A percentile compares a stretch with the other conserved stretches of the same genome.
Conservation (phyloP, 2,113 vertebrate genomes). For the Artemisiospiza belli region DNA sequence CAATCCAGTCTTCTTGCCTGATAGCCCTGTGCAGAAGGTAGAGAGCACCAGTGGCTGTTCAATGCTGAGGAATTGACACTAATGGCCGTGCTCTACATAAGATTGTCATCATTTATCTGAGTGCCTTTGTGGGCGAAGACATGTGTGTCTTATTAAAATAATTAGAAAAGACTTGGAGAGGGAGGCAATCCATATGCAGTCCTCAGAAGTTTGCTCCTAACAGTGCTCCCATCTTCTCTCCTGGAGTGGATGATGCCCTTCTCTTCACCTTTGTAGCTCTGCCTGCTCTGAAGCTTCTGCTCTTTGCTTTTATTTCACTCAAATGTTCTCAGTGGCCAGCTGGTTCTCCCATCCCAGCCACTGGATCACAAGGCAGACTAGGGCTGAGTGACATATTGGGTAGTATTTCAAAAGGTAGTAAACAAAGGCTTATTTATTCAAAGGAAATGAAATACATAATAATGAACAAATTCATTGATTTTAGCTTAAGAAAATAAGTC, state of each 20-base stretch:
- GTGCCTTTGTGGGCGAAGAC: background rate
- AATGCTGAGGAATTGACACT: background rate
- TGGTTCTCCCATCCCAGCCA: background rate
- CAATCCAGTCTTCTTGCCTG: background rate
- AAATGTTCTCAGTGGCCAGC: background rate
- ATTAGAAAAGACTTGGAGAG: background rate
- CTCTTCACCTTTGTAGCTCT: background rate
- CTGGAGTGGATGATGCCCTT: background rate
- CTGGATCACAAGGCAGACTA: background rate
- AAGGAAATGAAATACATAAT: constrained; percentile 40
- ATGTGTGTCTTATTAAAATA: background rate
- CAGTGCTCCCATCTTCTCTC: background rate
- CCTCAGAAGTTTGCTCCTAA: background rate
- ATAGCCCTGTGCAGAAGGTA: background rate
- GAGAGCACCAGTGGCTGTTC: background rate
- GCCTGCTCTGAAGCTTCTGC: background rate
- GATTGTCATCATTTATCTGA: background rate
- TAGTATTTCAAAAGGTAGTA: background rate
- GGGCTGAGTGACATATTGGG: background rate
- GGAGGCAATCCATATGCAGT: background rate
- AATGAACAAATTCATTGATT: constrained; percentile 1
- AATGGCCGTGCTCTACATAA: background rate
- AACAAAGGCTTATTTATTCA: constrained; percentile 22
- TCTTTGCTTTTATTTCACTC: background rate
- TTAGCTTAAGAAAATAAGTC: constrained; percentile 10